These are phyloP conservation scores for Tiliacea aurago DNA, from an alignment of 2,888 invertebrate species.

Conservation along the genomic window DNA sequence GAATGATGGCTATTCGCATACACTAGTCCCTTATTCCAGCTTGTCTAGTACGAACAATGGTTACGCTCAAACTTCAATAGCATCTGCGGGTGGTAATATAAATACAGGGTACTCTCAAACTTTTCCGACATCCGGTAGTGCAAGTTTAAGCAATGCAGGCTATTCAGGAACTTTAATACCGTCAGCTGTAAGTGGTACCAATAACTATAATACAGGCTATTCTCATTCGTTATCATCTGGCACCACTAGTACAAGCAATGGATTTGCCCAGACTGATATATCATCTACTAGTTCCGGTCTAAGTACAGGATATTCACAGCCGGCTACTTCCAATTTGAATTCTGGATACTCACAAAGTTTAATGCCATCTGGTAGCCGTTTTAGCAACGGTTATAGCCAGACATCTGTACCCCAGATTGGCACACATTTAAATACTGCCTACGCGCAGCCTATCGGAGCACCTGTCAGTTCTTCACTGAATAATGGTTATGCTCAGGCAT, in stretches of 20 bases:
- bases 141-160: slow-evolving; percentile 28
- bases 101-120: slow-evolving; percentile 20
- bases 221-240: slow-evolving; percentile 23
- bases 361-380: slow-evolving; percentile 3
- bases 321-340: slow-evolving; percentile 27
- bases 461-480: slow-evolving; percentile 12
- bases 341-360: slow-evolving; percentile 32
- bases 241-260: slow-evolving; percentile 7
- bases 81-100: slow-evolving; percentile 8
- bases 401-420: background rate
- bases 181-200: background rate
- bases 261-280: slow-evolving; percentile 1
- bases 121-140: background rate
- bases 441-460: background rate
- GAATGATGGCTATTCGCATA: slow-evolving; percentile 16
- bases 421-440: slow-evolving; percentile 16
- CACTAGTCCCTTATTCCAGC: slow-evolving; percentile 27
- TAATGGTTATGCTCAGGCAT: slow-evolving; percentile 11
- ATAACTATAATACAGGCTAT: slow-evolving; percentile 23
- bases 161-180: slow-evolving; percentile 10
- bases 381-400: slow-evolving; percentile 17
- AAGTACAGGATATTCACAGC: slow-evolving; percentile 19
- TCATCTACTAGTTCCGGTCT: slow-evolving; percentile 3
- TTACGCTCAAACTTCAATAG: slow-evolving; percentile 17
- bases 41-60: background rate